Base-by-base conservation (phyloP, 2,888 invertebrate species). In the Alloplasta piceator region DNA sequence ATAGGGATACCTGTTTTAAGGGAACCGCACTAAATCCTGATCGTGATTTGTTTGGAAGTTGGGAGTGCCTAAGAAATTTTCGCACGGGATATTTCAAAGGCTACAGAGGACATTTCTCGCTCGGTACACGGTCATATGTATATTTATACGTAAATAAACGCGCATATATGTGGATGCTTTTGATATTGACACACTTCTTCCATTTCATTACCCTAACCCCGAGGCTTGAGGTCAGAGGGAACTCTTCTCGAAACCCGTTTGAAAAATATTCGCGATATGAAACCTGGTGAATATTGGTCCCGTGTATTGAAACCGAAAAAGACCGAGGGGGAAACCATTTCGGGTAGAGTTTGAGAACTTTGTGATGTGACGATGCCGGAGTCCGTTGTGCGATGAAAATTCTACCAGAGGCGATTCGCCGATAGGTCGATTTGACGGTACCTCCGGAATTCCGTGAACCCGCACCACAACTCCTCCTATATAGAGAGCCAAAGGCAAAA, bases 221-320 rank as follows among this genome's bases (percentile, higher is more conserved):
- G 56, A 43, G 48, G 67, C 73, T 41, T n/a, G 58, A 60, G 66
- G 66, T 63, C 41, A 46, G 7, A 52, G 9, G 41, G 36, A 52
- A 58, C 58, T 14, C 3, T 61, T 55, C 16, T 67, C 67, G 39
- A 61, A 68, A 70, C 68, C 46, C 16, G 70, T 58, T 72, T 64
- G 68, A 70, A 48, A 43, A 74, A 79, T 70, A 74, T 64, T 43
- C n/a, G 55, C n/a, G 48, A 63, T 75, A 56, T 38, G 61, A 71
- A 76, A 61, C 55, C 38, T 75, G 43, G 76, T 72, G 77, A 72
- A 76, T 77, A 46, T 56, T 48, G 55, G 48, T 61, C 56, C 41
- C 50, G 50, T 55, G 58, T 66, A 38, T 43, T 39, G 48, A 52
- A 41, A 12, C 6, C 48, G 46, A 71, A 12, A 39, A 52, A 63